A percentile compares a stretch with the other conserved stretches of the same genome.
Conservation (phyloP, 1,140 invertebrate genomes). For the Solen grandis region DNA sequence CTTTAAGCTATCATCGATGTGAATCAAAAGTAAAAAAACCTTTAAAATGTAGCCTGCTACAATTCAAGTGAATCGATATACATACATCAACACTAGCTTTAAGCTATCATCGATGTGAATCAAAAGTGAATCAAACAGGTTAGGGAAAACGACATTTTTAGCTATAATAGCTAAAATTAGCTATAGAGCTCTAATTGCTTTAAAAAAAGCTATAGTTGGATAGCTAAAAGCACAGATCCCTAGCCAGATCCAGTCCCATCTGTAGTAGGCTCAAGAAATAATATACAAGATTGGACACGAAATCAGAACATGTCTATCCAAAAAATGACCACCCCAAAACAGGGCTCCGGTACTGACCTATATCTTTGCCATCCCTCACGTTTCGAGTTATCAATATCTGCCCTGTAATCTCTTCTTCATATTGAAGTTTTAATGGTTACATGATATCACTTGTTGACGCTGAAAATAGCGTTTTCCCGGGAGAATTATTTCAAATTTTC, state of each 20-base stretch:
- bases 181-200: neutral
- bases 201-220: neutral
- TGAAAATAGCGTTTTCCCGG: neutral
- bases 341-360: neutral
- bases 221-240: neutral
- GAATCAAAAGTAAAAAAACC: neutral
- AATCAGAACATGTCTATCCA: neutral
- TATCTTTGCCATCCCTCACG: neutral
- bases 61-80: neutral
- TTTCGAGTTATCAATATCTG: neutral
- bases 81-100: neutral
- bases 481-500: neutral
- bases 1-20: neutral
- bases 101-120: neutral
- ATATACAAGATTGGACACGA: neutral
- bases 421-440: neutral
- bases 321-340: neutral
- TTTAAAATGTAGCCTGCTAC: neutral
- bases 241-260: neutral
- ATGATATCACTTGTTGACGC: neutral
- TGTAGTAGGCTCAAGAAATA: neutral
- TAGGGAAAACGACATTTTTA: neutral
- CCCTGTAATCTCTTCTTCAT: neutral
- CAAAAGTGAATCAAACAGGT: neutral
- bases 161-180: neutral